Evolutionary conservation across 2,888 invertebrate species (phyloP).

Genomic region (Drosophila histrio): DNA sequence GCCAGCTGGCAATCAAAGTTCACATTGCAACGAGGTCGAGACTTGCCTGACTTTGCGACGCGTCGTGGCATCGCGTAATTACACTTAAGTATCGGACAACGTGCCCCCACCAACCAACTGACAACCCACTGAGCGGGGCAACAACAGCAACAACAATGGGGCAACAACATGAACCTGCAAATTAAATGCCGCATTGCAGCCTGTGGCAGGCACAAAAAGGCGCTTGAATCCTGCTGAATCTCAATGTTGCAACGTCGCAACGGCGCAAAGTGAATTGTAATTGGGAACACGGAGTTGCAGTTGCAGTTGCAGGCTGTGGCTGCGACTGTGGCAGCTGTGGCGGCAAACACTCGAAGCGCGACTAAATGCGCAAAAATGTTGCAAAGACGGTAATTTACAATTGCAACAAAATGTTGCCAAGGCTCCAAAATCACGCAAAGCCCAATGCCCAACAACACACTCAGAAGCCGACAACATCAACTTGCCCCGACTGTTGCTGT

Average conservation of each 20-base stretch:
- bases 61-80: constrained; percentile 63
- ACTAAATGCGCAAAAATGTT: constrained; percentile 79
- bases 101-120: constrained; percentile 47
- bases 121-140: constrained; percentile 47
- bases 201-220: constrained; percentile 44
- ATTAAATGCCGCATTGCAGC: constrained; percentile 63
- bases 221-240: constrained; percentile 64
- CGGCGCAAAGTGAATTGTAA: constrained; percentile 78
- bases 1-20: constrained; percentile 44
- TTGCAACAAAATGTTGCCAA: constrained; percentile 62
- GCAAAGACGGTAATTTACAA: constrained; percentile 79
- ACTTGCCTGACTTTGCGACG: constrained; percentile 26
- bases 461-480: neutral
- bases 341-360: constrained; percentile 77
- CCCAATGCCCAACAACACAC: neutral
- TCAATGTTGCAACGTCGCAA: constrained; percentile 34
- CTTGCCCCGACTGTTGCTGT: constrained; percentile 30
- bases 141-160: constrained; percentile 17
- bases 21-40: constrained; percentile 72
- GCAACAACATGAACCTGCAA: constrained; percentile 60
- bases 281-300: constrained; percentile 47
- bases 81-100: constrained; percentile 71
- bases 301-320: constrained; percentile 36
- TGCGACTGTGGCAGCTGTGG: constrained; percentile 64
- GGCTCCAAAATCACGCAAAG: constrained; percentile 4